Evolutionary conservation across 1,140 invertebrate species (phyloP), one percentile per base, ranked within the genome.

Genomic region (Scylla paramamosain): DNA sequence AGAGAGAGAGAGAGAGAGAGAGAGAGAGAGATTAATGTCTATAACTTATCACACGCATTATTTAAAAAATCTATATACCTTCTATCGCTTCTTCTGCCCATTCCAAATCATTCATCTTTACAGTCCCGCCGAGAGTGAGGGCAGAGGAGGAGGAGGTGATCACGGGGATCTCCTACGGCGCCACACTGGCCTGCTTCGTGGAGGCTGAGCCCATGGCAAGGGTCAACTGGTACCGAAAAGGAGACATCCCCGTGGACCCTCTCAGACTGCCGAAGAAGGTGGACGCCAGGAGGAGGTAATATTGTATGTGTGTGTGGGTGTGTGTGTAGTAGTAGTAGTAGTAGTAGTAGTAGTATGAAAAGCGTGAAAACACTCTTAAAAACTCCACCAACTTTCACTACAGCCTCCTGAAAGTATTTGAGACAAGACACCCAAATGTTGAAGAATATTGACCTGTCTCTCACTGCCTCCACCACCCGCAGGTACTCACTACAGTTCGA

Each of bases 401-500:
- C 1, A 39, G 6, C 39, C 39, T 39, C 4, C 10, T 90, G 4
- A 31, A 32, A 46, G 0, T 12, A 32, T 16, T 90, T 14, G n/a
- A 90, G 3, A 90, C 31, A 25, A 25, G 20, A 39, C 88, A 39
- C n/a, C 0, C 8, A 32, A n/a, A 14, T 31, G 16, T 90, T 0
- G 20, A 8, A 0, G 46, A 3, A 32, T 12, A 16, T 46, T 2
- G 10, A 14, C 4, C 0, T 25, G 4, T 59, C 29, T 67, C 59
- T 59, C n/a, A 29, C 46, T 52, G n/a, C 7, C 67, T 77, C 52
- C n/a, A 6, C 82, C n/a, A 4, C 14, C 52, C 83, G 29, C 94
- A 95, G 94, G 90, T 92, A 95, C 77, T 92, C 94, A n/a, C 83
- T 95, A 0, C 91, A 92, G 10, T 95, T 95, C 87, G 31, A 92